Evolutionary conservation across 2,888 invertebrate genomes (phyloP), one percentile per base, ranked within the genome.

Genomic region (Hemistola chrysoprasaria): DNA sequence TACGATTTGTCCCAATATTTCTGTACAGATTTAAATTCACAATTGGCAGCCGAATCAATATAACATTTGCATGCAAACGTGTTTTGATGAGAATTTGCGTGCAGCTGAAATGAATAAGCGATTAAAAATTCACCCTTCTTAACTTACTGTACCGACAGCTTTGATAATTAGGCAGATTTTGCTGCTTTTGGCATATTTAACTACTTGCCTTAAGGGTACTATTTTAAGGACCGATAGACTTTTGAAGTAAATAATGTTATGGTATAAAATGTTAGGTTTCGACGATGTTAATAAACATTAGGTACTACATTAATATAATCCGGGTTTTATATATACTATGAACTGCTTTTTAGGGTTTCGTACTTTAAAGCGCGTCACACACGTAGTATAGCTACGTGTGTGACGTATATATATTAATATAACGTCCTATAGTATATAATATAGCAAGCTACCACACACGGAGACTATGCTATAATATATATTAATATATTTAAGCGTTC

Each of bases 1-100:
- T 78, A 71, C 75, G 78, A 86, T 84, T 85, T 84, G 77, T 81
- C 76, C 76, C 47, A 45, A 51, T 54, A 50, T 51, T 53, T 51
- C 45, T 40, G 49, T 53, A 55, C 42, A 44, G 41, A 38, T 8
- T 31, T 45, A 39, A 47, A 53, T 44, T 52, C 45, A 51, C 48
- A 52, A 57, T 62, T 59, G 53, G 50, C 55, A 51, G 46, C 42
- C 35, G 41, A 62, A 62, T 63, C 65, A 62, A 62, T 60, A 54
- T 44, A 51, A 44, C 47, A 62, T 62, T 63, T 59, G 58, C 60
- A 64, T 64, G 46, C 50, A 62, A 62, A 66, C 56, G 51, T 51
- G 42, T 56, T 59, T 56, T 60, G 53, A 55, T 63, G 55, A 53
- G 16, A 16, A 16, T 4, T 46, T 50, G 47, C 52, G 50, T 59